Evolutionary conservation across 2,888 invertebrate genomes (phyloP).

Genomic region (Rotaria socialis): DNA sequence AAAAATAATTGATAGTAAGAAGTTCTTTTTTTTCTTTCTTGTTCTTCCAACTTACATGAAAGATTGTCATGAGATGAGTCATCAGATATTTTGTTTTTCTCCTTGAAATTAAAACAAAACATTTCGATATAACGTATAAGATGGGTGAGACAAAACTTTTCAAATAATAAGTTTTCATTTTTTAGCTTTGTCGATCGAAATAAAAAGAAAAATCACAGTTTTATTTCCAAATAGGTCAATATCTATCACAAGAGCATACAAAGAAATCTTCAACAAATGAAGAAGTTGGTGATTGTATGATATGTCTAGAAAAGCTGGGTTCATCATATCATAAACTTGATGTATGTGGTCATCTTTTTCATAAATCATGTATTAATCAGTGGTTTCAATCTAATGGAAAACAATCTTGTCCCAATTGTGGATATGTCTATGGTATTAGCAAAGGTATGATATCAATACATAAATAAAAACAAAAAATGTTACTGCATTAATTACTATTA

Average conservation of each 20-base stretch:
- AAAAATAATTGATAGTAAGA: no score
- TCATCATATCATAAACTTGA: not conserved
- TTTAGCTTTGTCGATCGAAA: no score
- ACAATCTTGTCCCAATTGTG: slow-evolving; percentile 36
- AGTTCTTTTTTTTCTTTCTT: no score
- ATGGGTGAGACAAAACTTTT: not conserved
- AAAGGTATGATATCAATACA: not conserved
- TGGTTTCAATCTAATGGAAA: slow-evolving; percentile 19
- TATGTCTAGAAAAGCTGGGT: slow-evolving; percentile 27
- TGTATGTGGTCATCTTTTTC: slow-evolving; percentile 34
- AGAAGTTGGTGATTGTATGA: slow-evolving; percentile 1
- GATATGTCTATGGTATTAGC: slow-evolving; percentile 23
- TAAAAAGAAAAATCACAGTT: no score
- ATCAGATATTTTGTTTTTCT: not conserved
- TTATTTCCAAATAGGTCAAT: no score
- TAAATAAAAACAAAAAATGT: not conserved
- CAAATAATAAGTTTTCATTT: no score
- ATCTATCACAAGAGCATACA: no score
- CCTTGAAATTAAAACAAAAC: not conserved
- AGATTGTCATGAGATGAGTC: not conserved
- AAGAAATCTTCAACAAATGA: not conserved
- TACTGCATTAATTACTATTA: not conserved
- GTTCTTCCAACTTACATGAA: no score
- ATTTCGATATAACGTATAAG: not conserved
- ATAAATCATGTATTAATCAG: slow-evolving; percentile 30